Base-by-base conservation (phyloP, 2,113 vertebrate genomes). In the Malurus elegans region DNA sequence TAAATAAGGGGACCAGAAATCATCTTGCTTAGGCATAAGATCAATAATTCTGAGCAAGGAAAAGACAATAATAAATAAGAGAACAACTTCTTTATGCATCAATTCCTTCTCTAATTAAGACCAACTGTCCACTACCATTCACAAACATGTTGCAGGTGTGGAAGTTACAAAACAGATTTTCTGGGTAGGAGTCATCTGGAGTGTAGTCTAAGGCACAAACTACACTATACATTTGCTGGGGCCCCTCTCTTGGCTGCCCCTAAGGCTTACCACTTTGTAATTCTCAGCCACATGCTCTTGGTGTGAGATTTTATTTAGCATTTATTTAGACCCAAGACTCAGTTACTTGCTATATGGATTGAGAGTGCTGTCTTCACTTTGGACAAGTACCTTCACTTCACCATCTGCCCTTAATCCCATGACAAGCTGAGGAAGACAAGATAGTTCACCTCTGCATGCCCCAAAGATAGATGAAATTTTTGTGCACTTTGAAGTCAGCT, bases 1-100 rank as follows among this genome's bases (percentile, higher is more conserved):
- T 86, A 97, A 97, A 93, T 57, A 82, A 96, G 88, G 47, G 32
- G 61, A 73, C 31, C 71, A 96, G 88, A 93, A 96, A 82, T 64
- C 12, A 36, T 51, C 84, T 84, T 95, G 91, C 90, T 61, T 86
- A 70, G 74, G 67, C 50, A 32, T 40, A 92, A 95, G 73, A 95
- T 93, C 89, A 89, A 93, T 97, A 88, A 79, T 62, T 84, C 40
- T 70, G 47, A 57, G 34, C 25, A 64, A 62, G 47, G 47, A 89
- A 74, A 89, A 79, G 42, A 58, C 24, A 69, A 58, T 45, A 73
- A 91, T n/a, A 75, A 92, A 92, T 17, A 62, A 74, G 54, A 72
- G 31, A 96, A 74, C 28, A 86, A 50, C 56, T 81, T 81, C 19
- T 70, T 57, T 76, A 67, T 42, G 71, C 75, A 79, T 92, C 34